A percentile compares a stretch with the other conserved stretches of the same genome.
Evolutionary conservation across 2,797 vertebrate genomes (phyloP).

Genomic region (Siniperca scherzeri): DNA sequence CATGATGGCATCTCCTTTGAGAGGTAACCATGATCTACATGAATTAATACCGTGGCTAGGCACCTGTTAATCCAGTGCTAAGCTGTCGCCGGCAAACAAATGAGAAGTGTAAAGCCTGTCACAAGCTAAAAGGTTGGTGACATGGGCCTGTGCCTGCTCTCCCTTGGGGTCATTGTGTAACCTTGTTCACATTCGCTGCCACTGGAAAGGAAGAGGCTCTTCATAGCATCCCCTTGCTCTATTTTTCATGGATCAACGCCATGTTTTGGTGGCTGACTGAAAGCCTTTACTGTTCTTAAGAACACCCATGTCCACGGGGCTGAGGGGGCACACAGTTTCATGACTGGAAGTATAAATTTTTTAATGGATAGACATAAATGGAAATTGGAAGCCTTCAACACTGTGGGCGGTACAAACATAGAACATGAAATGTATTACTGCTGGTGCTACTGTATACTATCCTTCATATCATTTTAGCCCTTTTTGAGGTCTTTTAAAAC

Average conservation of each 20-base stretch:
- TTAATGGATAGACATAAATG: constrained; percentile 42
- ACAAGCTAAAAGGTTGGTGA: constrained; percentile 84
- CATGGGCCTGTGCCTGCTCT: constrained; percentile 69
- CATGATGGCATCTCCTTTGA: constrained; percentile 63
- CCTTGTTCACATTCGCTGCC: constrained; percentile 79
- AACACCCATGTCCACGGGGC: constrained; percentile 51
- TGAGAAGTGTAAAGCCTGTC: constrained; percentile 83
- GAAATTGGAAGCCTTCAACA: constrained; percentile 44
- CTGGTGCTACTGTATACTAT: constrained; percentile 7
- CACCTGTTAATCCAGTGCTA: constrained; percentile 82
- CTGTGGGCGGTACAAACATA: constrained; percentile 9
- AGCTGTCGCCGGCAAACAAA: constrained; percentile 82
- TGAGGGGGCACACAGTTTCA: constrained; percentile 45
- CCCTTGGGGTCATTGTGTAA: constrained; percentile 84
- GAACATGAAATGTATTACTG: constrained; percentile 14
- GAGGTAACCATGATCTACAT: constrained; percentile 80
- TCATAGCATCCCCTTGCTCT: constrained; percentile 73
- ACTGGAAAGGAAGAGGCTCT: constrained; percentile 76
- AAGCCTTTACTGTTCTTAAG: constrained; percentile 76
- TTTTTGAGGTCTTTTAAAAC: neutral
- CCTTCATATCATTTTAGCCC: neutral
- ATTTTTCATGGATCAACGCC: constrained; percentile 77
- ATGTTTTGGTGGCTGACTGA: constrained; percentile 78
- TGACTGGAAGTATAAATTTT: constrained; percentile 28
- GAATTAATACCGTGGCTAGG: constrained; percentile 80